phyloP scores from a whole-genome alignment of 30 jellyfish, hydroid and myxozoan species.

The Hydra vulgaris region DNA sequence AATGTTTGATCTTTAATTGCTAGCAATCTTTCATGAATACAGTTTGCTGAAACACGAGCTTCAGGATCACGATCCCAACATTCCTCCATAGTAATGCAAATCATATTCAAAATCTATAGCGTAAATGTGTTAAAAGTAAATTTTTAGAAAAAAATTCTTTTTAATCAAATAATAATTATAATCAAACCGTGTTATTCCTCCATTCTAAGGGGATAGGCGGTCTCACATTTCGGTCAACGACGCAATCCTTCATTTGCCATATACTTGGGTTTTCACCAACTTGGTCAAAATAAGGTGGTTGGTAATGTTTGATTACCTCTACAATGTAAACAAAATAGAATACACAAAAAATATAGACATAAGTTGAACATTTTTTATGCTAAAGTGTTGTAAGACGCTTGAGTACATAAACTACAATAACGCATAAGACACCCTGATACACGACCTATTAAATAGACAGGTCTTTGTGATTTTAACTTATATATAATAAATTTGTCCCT shows the following conservation, averaged over 20 bases:
- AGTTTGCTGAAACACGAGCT: conserved; percentile 74
- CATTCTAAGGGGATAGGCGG: conserved; percentile 62
- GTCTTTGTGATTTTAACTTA: no score
- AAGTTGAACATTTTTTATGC: no score
- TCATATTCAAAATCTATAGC: conserved; percentile 49
- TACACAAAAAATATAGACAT: no score
- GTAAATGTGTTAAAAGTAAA: background rate
- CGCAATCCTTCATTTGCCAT: conserved; percentile 64
- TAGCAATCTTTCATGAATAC: conserved; percentile 59
- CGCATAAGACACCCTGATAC: no score
- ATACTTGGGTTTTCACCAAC: conserved; percentile 74
- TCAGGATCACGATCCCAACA: conserved; percentile 95
- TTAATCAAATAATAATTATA: no score
- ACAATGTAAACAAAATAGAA: background rate
- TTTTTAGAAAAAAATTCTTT: background rate
- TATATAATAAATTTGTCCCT: no score
- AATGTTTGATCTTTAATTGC: background rate
- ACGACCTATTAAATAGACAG: no score
- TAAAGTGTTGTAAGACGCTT: no score
- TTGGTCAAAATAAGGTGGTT: conserved; percentile 58
- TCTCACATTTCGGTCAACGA: conserved; percentile 59
- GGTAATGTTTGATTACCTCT: conserved; percentile 44
- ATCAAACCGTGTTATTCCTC: conserved; percentile 25
- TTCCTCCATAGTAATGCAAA: conserved; percentile 72
- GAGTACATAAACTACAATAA: no score